phyloP scores from a whole-genome alignment of 1,140 invertebrate genomes.

The Bombus haemorrhoidalis region DNA sequence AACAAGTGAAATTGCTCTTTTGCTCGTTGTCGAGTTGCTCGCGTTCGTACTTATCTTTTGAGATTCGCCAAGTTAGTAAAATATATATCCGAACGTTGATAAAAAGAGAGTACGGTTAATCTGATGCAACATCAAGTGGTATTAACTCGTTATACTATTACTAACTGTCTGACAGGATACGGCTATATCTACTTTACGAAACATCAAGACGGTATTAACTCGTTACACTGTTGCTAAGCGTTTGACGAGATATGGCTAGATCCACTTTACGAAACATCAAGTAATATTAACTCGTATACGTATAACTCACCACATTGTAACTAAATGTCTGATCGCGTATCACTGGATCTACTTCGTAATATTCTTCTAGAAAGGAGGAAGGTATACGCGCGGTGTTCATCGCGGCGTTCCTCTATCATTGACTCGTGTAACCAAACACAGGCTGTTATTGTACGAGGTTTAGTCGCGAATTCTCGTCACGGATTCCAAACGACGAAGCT shows the following conservation, averaged over 20 bases:
- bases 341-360: background rate
- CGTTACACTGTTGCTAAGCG: background rate
- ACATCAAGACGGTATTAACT: background rate
- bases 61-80: background rate
- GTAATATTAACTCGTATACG: background rate
- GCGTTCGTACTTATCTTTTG: background rate
- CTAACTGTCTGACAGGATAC: background rate
- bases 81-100: background rate
- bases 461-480: conserved; percentile 9
- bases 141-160: background rate
- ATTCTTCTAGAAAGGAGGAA: background rate
- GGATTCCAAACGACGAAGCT: conserved; percentile 21
- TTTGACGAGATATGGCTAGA: background rate
- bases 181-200: background rate
- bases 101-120: background rate
- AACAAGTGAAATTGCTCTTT: too few relatives aligned
- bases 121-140: background rate
- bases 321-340: background rate
- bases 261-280: background rate
- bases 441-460: background rate
- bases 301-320: background rate
- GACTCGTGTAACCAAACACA: background rate
- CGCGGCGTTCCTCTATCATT: background rate
- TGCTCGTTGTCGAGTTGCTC: too few relatives aligned
- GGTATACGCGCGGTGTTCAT: background rate